Evolutionary conservation across 1,140 invertebrate genomes (phyloP), one percentile per base, ranked within the genome.

Genomic region (Drosophila grimshawi): DNA sequence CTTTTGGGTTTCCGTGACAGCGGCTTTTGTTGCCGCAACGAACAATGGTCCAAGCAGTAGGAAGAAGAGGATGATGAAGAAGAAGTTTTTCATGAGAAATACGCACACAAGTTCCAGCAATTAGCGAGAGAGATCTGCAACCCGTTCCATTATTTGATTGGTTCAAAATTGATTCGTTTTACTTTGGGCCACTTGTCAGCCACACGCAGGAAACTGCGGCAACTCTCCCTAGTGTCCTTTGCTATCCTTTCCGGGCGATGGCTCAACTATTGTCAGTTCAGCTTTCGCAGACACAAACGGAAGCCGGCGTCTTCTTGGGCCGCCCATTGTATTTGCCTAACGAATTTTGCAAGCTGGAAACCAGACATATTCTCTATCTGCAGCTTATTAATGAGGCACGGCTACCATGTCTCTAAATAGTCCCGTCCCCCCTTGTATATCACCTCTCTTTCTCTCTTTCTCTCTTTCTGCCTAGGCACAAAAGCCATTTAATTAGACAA

Each of bases 251-350:
- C 52, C 61, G 35, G 29, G 19, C 19, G 19, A 19, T 32, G 6
- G 66, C 64, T 64, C 48, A 59, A 35, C 51, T 65, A 45, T 59
- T 55, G 41, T 43, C 61, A 45, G 39, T 7, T 43, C 4, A 19
- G 29, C 30, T 29, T 5, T 37, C 10, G 27, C 39, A 33, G 56
- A 59, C 33, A 32, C 45, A 33, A 51, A 59, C 67, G 60, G 67
- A 70, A 63, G 52, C 52, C 7, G 51, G 19, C 45, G 27, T 73
- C 53, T 43, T 73, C 48, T 32, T 37, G 6, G 29, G n/a, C 11
- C 35, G 41, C 27, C 52, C 71, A 48, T 81, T 81, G 64, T 81
- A 72, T 81, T 80, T 81, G 77, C 45, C 45, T 67, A 76, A 68
- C 73, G 76, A 79, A 81, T 63, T 81, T 77, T 76, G 19, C 66